Percentiles rank a stretch among this genome's conserved stretches.
Evolutionary conservation across 2,797 vertebrate species (phyloP).

Genomic region (Chaetophractus vellerosus): DNA sequence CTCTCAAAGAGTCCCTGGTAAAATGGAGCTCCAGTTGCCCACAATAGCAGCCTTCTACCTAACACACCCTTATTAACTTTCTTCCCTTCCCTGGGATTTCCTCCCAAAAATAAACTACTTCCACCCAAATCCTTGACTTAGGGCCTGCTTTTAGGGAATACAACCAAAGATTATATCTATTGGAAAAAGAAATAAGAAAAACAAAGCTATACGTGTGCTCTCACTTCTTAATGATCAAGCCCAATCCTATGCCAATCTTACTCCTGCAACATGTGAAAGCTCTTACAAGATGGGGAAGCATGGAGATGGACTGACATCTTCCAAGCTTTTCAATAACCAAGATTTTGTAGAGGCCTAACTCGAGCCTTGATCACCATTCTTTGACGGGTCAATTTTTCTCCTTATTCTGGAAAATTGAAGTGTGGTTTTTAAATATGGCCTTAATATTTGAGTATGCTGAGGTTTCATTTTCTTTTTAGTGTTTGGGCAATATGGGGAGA

Average conservation of each 20-base stretch:
- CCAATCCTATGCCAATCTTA: background rate
- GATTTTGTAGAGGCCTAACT: background rate
- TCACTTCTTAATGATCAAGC: background rate
- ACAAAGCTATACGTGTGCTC: background rate
- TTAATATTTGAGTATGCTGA: background rate
- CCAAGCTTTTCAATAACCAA: background rate
- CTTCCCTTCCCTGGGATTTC: background rate
- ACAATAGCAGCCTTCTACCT: background rate
- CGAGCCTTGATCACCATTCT: background rate
- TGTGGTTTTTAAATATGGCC: background rate
- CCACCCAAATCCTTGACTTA: conserved; percentile 31
- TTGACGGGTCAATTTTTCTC: background rate
- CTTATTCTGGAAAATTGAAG: background rate
- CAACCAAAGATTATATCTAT: background rate
- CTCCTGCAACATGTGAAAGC: background rate
- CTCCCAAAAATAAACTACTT: background rate
- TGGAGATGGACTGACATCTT: background rate
- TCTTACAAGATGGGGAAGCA: background rate
- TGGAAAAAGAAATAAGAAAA: background rate
- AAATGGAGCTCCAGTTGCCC: background rate
- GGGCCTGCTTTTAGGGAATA: background rate
- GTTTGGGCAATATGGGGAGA: background rate
- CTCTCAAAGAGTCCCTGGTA: background rate
- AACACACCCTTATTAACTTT: background rate
- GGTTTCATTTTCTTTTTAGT: conserved; percentile 46